phyloP scores from a whole-genome alignment of 1,140 invertebrate species.

The Oppia nitens region DNA sequence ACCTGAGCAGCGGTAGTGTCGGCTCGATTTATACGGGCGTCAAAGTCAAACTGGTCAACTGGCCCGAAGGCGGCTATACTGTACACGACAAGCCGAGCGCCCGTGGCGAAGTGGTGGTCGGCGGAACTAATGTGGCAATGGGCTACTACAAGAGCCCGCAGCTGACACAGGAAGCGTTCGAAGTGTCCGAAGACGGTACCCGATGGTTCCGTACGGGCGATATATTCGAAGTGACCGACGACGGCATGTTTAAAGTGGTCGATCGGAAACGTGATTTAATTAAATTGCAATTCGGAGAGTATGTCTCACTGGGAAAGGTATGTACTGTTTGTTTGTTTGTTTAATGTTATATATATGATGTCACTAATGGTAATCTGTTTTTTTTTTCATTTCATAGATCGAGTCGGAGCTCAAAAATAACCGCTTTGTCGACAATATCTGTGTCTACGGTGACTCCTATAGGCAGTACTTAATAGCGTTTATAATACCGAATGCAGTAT shows the following conservation, averaged over 20 bases:
- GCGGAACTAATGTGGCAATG: constrained; percentile 68
- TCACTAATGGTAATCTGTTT: background rate
- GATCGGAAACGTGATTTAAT: constrained; percentile 90
- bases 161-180: constrained; percentile 66
- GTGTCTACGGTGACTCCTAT: constrained; percentile 70
- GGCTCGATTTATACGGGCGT: constrained; percentile 70
- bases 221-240: constrained; percentile 75
- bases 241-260: constrained; percentile 89
- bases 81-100: constrained; percentile 74
- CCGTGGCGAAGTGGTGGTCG: constrained; percentile 80
- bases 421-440: constrained; percentile 87
- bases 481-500: constrained; percentile 58
- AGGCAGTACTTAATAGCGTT: constrained; percentile 75
- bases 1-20: constrained; percentile 60
- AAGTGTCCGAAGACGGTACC: constrained; percentile 52
- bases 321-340: too few species aligned
- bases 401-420: constrained; percentile 80
- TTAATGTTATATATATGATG: background rate
- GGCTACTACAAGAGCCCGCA: constrained; percentile 85
- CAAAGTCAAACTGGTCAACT: constrained; percentile 72
- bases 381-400: constrained; percentile 4
- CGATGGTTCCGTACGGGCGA: constrained; percentile 91
- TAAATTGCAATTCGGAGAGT: constrained; percentile 92
- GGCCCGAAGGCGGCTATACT: constrained; percentile 61
- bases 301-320: constrained; percentile 39